phyloP scores from a whole-genome alignment of 1,140 invertebrate species.

The Macrotrachela quadricornifera region DNA sequence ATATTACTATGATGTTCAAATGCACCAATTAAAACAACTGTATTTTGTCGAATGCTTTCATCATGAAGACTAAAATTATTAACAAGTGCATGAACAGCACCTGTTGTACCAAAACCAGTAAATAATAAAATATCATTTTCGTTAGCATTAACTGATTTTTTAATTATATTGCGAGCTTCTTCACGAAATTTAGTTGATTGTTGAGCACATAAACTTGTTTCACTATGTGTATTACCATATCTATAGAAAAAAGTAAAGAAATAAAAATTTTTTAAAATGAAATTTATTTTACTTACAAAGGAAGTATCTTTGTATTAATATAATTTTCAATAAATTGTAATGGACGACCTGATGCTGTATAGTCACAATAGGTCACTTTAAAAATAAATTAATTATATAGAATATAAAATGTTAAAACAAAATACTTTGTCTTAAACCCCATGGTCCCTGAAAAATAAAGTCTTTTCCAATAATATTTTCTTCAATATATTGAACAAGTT shows the following conservation, averaged over 20 bases:
- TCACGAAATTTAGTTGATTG: constrained; percentile 67
- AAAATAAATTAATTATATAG: too few species aligned
- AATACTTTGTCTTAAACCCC: too few species aligned
- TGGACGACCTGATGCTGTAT: constrained; percentile 31
- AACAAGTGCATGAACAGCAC: constrained; percentile 46
- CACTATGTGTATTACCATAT: constrained; percentile 48
- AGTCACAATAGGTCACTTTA: constrained; percentile 16
- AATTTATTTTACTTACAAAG: constrained; percentile 49
- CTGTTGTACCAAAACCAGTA: constrained; percentile 58
- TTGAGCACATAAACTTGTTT: constrained; percentile 56
- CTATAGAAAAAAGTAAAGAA: too few species aligned
- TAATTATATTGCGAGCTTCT: constrained; percentile 26
- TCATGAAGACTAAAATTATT: constrained; percentile 22
- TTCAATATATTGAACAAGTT: too few species aligned
- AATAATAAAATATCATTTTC: constrained; percentile 30
- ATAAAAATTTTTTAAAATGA: too few species aligned
- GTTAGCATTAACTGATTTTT: constrained; percentile 9
- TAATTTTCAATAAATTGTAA: constrained; percentile 69
- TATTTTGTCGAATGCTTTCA: constrained; percentile 20
- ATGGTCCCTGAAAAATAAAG: too few species aligned
- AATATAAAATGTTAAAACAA: too few species aligned
- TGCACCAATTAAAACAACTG: constrained; percentile 46
- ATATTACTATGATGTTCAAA: constrained; percentile 61
- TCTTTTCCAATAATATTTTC: too few species aligned
- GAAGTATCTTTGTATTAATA: constrained; percentile 53